These are phyloP conservation scores for Hiodon alosoides DNA, from an alignment of 2,113 vertebrate genomes.

Conservation along the genomic window DNA sequence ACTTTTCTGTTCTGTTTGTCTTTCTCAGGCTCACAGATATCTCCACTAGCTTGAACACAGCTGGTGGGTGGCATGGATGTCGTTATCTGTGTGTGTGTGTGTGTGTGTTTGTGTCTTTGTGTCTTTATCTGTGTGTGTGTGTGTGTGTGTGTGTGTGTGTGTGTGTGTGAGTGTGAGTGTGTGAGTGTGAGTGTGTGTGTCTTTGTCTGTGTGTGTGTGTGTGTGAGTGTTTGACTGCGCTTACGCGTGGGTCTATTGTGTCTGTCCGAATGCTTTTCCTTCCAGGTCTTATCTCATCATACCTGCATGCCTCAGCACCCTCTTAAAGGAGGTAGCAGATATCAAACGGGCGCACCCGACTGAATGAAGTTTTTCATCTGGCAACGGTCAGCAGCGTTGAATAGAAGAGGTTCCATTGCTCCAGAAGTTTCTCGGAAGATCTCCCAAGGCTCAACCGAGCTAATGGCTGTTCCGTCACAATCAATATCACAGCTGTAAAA, in stretches of 20 bases:
- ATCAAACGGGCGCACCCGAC: not conserved
- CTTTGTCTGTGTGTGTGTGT: constrained; percentile 16
- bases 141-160: not conserved
- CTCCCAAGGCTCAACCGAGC: not conserved
- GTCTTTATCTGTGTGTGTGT: not conserved
- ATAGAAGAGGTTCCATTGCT: constrained; percentile 16
- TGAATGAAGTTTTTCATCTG: not conserved
- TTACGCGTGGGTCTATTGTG: not conserved
- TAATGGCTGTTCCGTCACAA: not conserved
- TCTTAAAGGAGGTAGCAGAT: not conserved
- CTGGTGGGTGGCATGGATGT: too few relatives aligned
- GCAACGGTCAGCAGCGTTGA: constrained; percentile 11
- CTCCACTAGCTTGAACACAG: not conserved
- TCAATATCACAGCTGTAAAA: not conserved
- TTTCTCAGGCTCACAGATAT: constrained; percentile 25
- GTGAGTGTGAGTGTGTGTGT: constrained; percentile 18
- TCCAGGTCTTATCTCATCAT: constrained; percentile 2
- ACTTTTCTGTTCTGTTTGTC: constrained; percentile 17
- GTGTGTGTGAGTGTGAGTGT: constrained; percentile 22
- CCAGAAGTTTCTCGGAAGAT: constrained; percentile 11
- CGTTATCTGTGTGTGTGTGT: constrained; percentile 31
- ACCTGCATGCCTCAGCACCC: not conserved
- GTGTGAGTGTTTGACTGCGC: not conserved
- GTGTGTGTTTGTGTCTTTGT: too few relatives aligned
- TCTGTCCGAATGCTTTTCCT: not conserved